Evolutionary conservation across 2,797 vertebrate genomes (phyloP).

Genomic region (Mormyrops boulengeri): DNA sequence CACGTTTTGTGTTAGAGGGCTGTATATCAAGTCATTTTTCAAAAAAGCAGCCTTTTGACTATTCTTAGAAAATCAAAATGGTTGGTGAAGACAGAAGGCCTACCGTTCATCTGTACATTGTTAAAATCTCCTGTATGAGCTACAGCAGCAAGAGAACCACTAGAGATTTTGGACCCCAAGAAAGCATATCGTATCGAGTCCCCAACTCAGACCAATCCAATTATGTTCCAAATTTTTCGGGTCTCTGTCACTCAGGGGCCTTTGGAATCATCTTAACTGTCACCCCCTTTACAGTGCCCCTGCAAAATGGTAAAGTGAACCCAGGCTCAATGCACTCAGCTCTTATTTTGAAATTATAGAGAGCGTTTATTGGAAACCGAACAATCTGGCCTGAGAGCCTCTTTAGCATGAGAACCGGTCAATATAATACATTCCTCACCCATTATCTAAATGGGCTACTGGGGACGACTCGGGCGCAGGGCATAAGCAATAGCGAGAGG

Average conservation of each 20-base stretch:
- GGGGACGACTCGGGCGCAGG: neutral
- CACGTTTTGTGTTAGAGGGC: neutral
- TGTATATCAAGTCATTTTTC: neutral
- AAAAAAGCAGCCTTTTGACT: neutral
- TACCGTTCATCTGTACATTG: neutral
- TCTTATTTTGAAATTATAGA: neutral
- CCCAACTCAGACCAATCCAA: neutral
- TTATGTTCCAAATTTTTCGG: neutral
- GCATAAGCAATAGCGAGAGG: neutral
- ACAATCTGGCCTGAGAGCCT: neutral
- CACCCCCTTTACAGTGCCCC: neutral
- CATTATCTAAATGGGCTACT: neutral
- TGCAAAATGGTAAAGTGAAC: neutral
- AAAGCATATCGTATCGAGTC: neutral
- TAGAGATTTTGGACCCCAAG: neutral
- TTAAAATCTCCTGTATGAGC: neutral
- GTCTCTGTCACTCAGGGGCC: neutral
- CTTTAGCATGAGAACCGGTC: neutral
- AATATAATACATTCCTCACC: neutral
- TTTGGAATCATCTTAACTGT: neutral
- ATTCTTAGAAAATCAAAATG: neutral
- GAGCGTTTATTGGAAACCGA: neutral
- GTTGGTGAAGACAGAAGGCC: neutral
- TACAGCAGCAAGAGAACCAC: neutral
- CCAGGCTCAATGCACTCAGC: neutral